Base-by-base conservation (phyloP, 2,888 invertebrate species). In the Pheosia tremula region DNA sequence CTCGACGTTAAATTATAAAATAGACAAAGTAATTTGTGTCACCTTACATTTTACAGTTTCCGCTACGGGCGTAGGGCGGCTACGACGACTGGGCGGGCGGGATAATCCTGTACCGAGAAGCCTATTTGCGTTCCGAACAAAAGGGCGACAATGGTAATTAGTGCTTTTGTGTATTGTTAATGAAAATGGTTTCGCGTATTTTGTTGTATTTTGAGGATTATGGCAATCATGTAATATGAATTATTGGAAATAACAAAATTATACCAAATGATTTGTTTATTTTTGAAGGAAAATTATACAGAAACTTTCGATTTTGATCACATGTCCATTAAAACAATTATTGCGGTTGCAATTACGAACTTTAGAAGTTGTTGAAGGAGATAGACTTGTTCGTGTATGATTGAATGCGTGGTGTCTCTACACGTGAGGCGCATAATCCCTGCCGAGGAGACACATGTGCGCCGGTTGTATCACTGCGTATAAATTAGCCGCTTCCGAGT, bases 21-120 rank as follows among this genome's bases (percentile, higher is more conserved):
- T 79, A 84, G 80, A 77, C 80, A 75, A 76, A 77, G 84, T 81
- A 82, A 84, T 84, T 82, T 82, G 83, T 74, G 82, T 79, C 84
- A 82, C 81, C 80, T 82, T 80, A 81, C 78, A 76, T 81, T 82
- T 81, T 82, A 81, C 79, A 74, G 81, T 79, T 79, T 81, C 82
- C 80, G 74, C 60, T 66, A 64, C 70, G 64, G 74, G 67, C 68
- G 56, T 73, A 72, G 72, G 75, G 73, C 58, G 71, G 39, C 79
- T 55, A 72, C 59, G 60, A 24, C 49, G 43, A 58, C 52, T 55
- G 10, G 49, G 43, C 52, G 53, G 49, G 43, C 24, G 38, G 24
- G 56, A 45, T 39, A 56, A 56, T 56, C 13, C 56, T 24, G 56
- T 41, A 13, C 41, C 10, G 56, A 41, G 41, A 43, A 56, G 43